Evolutionary conservation across 2,797 vertebrate genomes (phyloP), one percentile per base, ranked within the genome.

Genomic region (Gallinago solitaria): DNA sequence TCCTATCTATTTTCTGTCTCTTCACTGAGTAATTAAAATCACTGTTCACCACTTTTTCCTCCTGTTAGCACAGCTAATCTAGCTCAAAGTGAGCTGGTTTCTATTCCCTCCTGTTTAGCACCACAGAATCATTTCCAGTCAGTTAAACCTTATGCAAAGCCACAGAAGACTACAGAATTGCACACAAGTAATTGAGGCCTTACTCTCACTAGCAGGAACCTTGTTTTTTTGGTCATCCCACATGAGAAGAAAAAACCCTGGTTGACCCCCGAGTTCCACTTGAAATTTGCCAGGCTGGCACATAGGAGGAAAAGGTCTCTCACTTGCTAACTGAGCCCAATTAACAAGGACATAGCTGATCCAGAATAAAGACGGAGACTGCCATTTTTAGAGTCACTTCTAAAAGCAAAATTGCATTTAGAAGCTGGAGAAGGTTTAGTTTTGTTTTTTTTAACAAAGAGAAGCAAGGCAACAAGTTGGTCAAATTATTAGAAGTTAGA

Each of bases 1-100:
- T 17, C 39, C 68, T 14, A 53, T 5, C 30, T 53, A 78, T 59
- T 81, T 93, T 87, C 32, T 71, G 16, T 54, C 41, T 74, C 16
- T 56, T 94, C 41, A 50, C 41, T 75, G 65, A 78, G 60, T 90
- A 78, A 92, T 95, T 71, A 92, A 85, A 94, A 85, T 64, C 43
- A 54, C 47, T 43, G 33, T 61, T 83, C 65, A 43, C 32, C 7
- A 27, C 33, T 61, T 85, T 95, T 81, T 78, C 59, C 43, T 92
- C 28, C 63, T 82, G 27, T 76, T 89, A 79, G 65, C 61, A 78
- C 33, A 78, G 56, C 56, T 81, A 63, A 87, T 69, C 53, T 74
- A 85, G 61, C 68, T 64, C 47, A 45, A 37, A 61, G 71, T 28
- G 41, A 27, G 6, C 33, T 89, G 53, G 18, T 57, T 92, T 91